Base-by-base conservation (phyloP, 2,797 vertebrate genomes). In the Cichlasoma orientale region DNA sequence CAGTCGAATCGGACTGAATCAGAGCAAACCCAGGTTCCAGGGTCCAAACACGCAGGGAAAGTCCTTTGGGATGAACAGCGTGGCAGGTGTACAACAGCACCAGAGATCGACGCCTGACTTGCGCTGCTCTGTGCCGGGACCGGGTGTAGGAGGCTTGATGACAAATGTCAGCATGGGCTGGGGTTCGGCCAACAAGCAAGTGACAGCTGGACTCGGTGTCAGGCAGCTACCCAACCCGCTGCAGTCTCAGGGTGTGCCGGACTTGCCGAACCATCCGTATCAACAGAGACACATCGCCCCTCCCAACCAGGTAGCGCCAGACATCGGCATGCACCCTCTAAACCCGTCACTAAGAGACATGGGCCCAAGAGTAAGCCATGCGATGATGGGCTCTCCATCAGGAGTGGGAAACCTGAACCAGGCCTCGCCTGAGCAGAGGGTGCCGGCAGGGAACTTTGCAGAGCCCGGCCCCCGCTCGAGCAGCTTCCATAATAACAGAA, bases 401-500 rank as follows among this genome's bases (percentile, higher is more conserved):
- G 89, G 94, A 12, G 73, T 94, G 83, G 93, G 93, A 2, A 94
- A 86, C 78, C 86, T 97, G 90, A 97, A 90, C 91, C 97, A 96
- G 75, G 86, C 96, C 57, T 96, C 95, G 52, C 95, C 96, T 0
- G 93, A 96, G 0, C 94, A 96, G 66, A 94, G 96, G 58, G 95
- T 97, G 83, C 93, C 96, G 2, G 84, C 96, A 3, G 94, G 92
- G 1, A 79, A 80, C 82, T 98, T 97, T 79, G 91, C 96, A 47
- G 93, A 95, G 13, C 86, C 96, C 82, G 94, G 89, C 86, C 96
- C 94, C 50, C 93, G 93, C 77, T 90, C 95, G 2, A 76, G 90
- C 73, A 90, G 93, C 84, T 98, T 96, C 91, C 97, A 97, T 87
- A 96, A 95, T 77, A 97, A 96, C 83, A 95, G 96, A 3, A 81